A percentile compares a stretch with the other conserved stretches of the same genome.
These are phyloP conservation scores for Lepus americanus DNA, from an alignment of 2,113 vertebrate genomes.

Conservation along the genomic window DNA sequence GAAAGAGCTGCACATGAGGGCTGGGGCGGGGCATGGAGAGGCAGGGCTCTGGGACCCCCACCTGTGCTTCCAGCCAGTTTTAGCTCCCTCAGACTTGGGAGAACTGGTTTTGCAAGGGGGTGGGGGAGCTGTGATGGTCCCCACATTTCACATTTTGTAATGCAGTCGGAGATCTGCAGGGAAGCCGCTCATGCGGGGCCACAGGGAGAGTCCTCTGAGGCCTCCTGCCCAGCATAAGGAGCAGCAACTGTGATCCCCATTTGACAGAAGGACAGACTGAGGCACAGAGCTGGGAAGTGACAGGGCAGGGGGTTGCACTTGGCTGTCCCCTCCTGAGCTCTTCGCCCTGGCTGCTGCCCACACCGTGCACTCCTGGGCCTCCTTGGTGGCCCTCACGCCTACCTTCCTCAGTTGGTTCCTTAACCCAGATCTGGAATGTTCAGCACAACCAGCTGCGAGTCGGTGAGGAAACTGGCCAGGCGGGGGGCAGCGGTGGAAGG, in stretches of 20 bases:
- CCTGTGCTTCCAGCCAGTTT: neutral
- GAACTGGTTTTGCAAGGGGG: neutral
- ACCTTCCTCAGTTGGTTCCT: neutral
- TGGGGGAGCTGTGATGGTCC: neutral
- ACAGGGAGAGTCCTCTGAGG: neutral
- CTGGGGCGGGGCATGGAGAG: neutral
- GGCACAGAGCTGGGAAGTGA: neutral
- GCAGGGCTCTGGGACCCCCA: neutral
- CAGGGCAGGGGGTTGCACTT: neutral
- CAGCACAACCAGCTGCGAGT: neutral
- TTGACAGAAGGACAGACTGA: neutral
- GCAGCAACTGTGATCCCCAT: neutral
- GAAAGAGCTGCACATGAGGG: neutral
- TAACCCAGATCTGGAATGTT: neutral
- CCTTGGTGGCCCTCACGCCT: neutral
- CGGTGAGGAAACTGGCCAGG: neutral
- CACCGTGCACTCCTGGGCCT: neutral
- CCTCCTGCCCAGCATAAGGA: neutral
- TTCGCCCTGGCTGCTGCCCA: neutral
- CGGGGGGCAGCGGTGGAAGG: neutral
- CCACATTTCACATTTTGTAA: slow-evolving; percentile 26
- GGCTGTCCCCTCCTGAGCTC: neutral
- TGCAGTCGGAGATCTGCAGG: neutral
- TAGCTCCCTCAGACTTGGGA: neutral
- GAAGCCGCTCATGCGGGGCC: neutral